These are phyloP conservation scores for Lycocorax pyrrhopterus DNA, from an alignment of 2,113 vertebrate species.

Conservation along the genomic window DNA sequence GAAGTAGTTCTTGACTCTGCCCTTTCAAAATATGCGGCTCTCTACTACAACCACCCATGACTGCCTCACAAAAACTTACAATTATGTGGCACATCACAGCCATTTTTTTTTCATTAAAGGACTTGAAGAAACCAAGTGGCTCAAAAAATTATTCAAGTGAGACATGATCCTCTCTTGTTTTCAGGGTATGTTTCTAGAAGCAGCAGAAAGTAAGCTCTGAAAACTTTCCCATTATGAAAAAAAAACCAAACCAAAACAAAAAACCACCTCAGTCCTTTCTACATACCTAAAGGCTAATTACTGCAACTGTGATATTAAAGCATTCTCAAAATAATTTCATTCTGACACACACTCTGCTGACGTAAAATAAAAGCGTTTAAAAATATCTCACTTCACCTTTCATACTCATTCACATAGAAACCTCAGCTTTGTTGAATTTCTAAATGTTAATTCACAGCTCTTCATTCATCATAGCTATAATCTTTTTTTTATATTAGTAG, in stretches of 20 bases:
- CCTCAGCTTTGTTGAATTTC: background rate
- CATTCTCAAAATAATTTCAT: background rate
- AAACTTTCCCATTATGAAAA: background rate
- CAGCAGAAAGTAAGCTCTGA: background rate
- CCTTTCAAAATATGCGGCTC: background rate
- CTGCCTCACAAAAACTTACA: background rate
- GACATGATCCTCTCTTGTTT: background rate
- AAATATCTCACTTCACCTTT: constrained; percentile 32
- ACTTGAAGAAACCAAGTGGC: background rate
- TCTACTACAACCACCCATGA: background rate
- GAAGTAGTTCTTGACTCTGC: background rate
- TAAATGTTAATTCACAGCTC: constrained; percentile 43
- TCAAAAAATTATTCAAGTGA: background rate
- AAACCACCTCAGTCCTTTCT: background rate
- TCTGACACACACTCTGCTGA: constrained; percentile 10
- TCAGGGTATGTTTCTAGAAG: background rate
- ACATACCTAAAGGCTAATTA: constrained; percentile 5
- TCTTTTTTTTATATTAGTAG: background rate
- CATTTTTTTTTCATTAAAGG: background rate
- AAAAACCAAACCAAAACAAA: background rate
- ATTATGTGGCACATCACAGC: background rate
- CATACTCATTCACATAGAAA: background rate
- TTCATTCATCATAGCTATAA: background rate
- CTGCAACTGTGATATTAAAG: background rate
- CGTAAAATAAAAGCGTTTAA: background rate